A percentile compares a stretch with the other conserved stretches of the same genome.
phyloP scores from a whole-genome alignment of 2,797 vertebrate species.

The Pantherophis vulpinus region DNA sequence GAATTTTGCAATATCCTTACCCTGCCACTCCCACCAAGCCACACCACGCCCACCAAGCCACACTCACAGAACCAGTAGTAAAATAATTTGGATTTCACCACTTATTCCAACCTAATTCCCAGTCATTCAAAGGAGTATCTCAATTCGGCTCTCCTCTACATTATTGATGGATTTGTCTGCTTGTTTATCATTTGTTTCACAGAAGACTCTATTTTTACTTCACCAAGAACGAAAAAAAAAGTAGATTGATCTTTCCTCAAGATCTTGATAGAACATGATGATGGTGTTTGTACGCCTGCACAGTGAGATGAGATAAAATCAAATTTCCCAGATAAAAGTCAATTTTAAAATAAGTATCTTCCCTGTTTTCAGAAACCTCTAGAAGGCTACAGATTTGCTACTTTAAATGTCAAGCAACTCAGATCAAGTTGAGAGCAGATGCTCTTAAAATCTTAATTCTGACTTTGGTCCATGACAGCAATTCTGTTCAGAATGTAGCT shows the following conservation, averaged over 20 bases:
- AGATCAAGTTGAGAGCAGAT: background rate
- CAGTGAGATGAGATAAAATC: background rate
- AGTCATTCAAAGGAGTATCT: background rate
- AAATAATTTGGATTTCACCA: too few relatives aligned
- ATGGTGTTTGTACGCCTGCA: background rate
- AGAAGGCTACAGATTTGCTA: background rate
- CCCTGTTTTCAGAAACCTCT: background rate
- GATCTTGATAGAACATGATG: background rate
- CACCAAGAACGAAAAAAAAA: background rate
- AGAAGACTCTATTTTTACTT: background rate
- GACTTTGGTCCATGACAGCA: background rate
- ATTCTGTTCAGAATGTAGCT: background rate
- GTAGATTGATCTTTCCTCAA: background rate
- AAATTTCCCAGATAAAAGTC: background rate
- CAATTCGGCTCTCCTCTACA: background rate
- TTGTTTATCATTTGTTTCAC: background rate
- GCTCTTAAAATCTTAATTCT: background rate
- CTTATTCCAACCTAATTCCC: background rate
- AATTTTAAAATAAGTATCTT: background rate
- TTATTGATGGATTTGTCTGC: background rate
- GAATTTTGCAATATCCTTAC: too few relatives aligned
- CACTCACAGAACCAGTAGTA: too few relatives aligned
- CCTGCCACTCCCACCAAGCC: too few relatives aligned
- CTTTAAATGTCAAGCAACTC: background rate
- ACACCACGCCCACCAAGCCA: too few relatives aligned